A percentile compares a stretch with the other conserved stretches of the same genome.
phyloP scores from a whole-genome alignment of 1,140 invertebrate species.

The Halictus rubicundus region DNA sequence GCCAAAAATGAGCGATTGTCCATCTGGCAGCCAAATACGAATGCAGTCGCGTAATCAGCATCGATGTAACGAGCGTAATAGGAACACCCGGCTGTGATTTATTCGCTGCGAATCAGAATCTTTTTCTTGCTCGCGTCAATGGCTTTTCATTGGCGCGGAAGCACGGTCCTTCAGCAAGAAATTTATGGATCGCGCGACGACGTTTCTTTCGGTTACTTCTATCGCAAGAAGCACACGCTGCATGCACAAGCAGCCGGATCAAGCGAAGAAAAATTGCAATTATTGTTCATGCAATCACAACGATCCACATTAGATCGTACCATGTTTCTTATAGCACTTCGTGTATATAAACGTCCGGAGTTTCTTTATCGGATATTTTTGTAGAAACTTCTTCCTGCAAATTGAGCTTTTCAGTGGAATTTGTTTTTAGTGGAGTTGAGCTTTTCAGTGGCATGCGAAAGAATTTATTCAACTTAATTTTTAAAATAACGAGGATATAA shows the following conservation, averaged over 20 bases:
- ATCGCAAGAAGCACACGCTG: neutral
- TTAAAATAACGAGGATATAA: too few relatives aligned
- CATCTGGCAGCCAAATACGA: neutral
- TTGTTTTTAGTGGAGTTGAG: too few relatives aligned
- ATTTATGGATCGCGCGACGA: neutral
- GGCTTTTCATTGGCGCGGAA: neutral
- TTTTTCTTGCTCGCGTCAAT: neutral
- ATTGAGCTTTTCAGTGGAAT: too few relatives aligned
- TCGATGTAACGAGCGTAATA: neutral
- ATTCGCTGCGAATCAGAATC: slow-evolving; percentile 21
- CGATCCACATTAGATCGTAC: too few relatives aligned
- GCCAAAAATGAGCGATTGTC: slow-evolving; percentile 17
- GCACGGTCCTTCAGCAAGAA: slow-evolving; percentile 6
- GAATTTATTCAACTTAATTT: too few relatives aligned
- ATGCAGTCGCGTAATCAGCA: slow-evolving; percentile 14
- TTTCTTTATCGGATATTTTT: too few relatives aligned
- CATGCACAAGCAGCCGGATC: neutral
- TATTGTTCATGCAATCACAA: neutral
- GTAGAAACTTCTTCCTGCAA: too few relatives aligned
- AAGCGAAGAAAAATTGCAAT: neutral
- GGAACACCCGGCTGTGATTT: slow-evolving; percentile 14
- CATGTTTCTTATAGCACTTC: too few relatives aligned
- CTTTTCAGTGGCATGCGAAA: too few relatives aligned
- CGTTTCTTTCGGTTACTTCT: neutral
- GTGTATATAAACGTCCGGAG: too few relatives aligned